Evolutionary conservation across 2,888 invertebrate species (phyloP).

Genomic region (Ischnura elegans): DNA sequence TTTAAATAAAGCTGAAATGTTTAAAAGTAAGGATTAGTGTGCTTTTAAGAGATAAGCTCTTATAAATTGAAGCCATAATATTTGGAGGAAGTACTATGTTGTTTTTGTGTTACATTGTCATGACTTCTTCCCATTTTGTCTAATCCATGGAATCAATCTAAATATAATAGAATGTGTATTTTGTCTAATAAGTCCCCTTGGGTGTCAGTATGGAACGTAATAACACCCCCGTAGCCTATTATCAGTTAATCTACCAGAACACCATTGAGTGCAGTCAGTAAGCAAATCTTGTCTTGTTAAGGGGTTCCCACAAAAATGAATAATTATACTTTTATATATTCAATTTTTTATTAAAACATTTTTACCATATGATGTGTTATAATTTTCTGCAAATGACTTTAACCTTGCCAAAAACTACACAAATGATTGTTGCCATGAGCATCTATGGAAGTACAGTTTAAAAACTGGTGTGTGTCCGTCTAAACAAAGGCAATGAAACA

Average conservation of each 20-base stretch:
- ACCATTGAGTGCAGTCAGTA: neutral
- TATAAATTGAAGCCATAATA: neutral
- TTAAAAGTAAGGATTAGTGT: neutral
- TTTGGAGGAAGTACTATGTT: neutral
- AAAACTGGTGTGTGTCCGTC: no score
- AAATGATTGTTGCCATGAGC: no score
- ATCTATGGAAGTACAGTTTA: no score
- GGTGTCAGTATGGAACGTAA: neutral
- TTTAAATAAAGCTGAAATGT: neutral
- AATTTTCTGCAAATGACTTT: neutral
- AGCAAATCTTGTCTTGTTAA: neutral
- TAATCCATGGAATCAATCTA: neutral
- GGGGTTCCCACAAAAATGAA: neutral
- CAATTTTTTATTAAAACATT: conserved; percentile 27
- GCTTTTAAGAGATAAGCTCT: neutral
- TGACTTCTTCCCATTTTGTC: neutral
- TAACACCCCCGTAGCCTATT: neutral
- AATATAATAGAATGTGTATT: neutral
- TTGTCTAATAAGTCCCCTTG: neutral
- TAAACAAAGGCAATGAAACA: no score
- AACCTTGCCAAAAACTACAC: neutral
- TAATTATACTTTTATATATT: conserved; percentile 19
- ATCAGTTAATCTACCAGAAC: neutral
- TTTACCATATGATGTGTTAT: neutral
- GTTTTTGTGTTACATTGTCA: neutral